Evolutionary conservation across 2,888 invertebrate species (phyloP).

Genomic region (Nephrocerus scutellatus): DNA sequence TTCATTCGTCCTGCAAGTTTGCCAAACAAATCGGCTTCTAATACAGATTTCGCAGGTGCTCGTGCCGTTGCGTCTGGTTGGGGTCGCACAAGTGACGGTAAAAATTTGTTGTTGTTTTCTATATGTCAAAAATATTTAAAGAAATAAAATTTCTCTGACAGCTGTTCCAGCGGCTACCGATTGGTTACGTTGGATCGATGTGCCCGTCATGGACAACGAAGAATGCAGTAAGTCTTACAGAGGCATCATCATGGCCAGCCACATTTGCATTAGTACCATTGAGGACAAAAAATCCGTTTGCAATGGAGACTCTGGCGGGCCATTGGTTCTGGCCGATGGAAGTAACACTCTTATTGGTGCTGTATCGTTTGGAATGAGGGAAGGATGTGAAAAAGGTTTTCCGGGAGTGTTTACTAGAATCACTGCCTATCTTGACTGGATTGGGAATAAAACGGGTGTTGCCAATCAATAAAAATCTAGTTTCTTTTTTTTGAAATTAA

Average conservation of each 20-base stretch:
- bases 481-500: too few relatives aligned
- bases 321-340: slow-evolving; percentile 31
- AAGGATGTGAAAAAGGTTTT: slow-evolving; percentile 39
- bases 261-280: slow-evolving; percentile 36
- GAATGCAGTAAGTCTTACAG: slow-evolving; percentile 29
- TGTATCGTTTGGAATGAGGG: slow-evolving; percentile 37
- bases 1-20: slow-evolving; percentile 16
- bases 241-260: slow-evolving; percentile 21
- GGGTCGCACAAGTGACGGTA: slow-evolving; percentile 31
- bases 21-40: slow-evolving; percentile 7
- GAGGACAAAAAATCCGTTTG: slow-evolving; percentile 37
- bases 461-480: slow-evolving; percentile 26
- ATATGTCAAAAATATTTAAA: slow-evolving; percentile 7
- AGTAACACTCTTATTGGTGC: slow-evolving; percentile 33
- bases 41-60: slow-evolving; percentile 8
- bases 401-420: slow-evolving; percentile 43
- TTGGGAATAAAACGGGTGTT: slow-evolving; percentile 26
- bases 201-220: slow-evolving; percentile 28
- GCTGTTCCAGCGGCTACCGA: slow-evolving; percentile 34
- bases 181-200: slow-evolving; percentile 27
- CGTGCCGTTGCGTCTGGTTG: slow-evolving; percentile 30
- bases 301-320: slow-evolving; percentile 44
- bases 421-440: slow-evolving; percentile 40
- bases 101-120: slow-evolving; percentile 19
- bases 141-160: too few relatives aligned